Evolutionary conservation across 2,888 invertebrate species (phyloP).

Genomic region (Alitta virens): DNA sequence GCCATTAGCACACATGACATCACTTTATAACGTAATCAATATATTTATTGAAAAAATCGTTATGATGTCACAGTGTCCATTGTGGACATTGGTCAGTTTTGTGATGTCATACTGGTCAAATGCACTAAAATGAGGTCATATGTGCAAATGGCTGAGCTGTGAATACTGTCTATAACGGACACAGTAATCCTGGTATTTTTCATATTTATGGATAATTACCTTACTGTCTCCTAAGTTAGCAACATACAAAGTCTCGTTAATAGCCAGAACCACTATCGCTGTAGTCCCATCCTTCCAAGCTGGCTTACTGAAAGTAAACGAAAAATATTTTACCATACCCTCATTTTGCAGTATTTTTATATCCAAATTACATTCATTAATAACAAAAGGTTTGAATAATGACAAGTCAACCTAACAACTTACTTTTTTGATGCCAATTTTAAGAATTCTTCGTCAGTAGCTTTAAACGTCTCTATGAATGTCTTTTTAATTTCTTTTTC

Average conservation of each 20-base stretch:
- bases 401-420: constrained; percentile 20
- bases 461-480: constrained; percentile 59
- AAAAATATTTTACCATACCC: background rate
- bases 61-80: too few species aligned
- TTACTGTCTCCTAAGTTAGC: constrained; percentile 62
- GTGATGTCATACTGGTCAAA: too few species aligned
- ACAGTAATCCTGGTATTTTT: too few species aligned
- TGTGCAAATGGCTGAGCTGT: too few species aligned
- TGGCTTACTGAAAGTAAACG: constrained; percentile 56
- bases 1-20: too few species aligned
- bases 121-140: too few species aligned
- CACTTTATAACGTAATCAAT: too few species aligned
- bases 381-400: background rate
- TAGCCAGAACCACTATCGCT: constrained; percentile 57
- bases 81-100: too few species aligned
- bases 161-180: too few species aligned
- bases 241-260: constrained; percentile 59
- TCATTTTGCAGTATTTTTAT: background rate
- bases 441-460: constrained; percentile 60
- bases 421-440: constrained; percentile 58
- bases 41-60: too few species aligned
- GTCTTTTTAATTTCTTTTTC: constrained; percentile 57
- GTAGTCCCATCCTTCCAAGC: constrained; percentile 62
- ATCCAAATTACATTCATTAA: background rate
- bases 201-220: too few species aligned